phyloP scores from a whole-genome alignment of 1,140 invertebrate genomes.

The Alviniconcha marisindica region DNA sequence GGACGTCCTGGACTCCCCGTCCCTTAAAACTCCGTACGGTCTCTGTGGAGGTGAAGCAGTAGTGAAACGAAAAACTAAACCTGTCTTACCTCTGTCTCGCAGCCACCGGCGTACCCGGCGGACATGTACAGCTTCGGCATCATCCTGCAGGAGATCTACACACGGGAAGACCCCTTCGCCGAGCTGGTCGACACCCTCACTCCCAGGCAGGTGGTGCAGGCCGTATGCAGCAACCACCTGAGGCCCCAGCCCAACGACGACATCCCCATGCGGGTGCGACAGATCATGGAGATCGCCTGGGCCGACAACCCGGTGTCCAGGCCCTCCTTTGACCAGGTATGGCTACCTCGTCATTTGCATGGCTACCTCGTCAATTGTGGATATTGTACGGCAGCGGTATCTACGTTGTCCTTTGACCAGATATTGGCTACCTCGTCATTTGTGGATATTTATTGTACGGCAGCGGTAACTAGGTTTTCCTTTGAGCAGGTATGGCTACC shows the following conservation, averaged over 20 bases:
- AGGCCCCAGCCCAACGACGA: conserved; percentile 49
- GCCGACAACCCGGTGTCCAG: conserved; percentile 47
- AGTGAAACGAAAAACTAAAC: no score
- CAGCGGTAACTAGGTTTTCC: conserved; percentile 45
- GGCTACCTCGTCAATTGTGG: background rate
- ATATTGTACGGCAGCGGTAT: no score
- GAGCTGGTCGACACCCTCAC: conserved; percentile 52
- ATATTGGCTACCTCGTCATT: no score
- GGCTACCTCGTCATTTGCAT: conserved; percentile 33
- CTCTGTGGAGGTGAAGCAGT: no score
- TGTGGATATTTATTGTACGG: no score
- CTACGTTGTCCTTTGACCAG: background rate
- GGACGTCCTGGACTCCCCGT: no score
- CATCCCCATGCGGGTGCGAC: conserved; percentile 45
- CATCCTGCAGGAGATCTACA: conserved; percentile 62
- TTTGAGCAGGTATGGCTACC: conserved; percentile 46
- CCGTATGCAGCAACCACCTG: conserved; percentile 47
- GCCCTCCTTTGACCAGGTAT: conserved; percentile 52
- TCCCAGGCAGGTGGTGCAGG: conserved; percentile 41
- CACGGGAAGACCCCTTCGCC: conserved; percentile 55
- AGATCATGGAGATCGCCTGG: conserved; percentile 63
- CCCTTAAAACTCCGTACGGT: no score
- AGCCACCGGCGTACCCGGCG: conserved; percentile 20
- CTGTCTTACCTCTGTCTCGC: background rate
- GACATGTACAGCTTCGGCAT: conserved; percentile 65